Percentiles rank a stretch among this genome's conserved stretches.
These are phyloP conservation scores for Fragum fragum DNA, from an alignment of 2,888 invertebrate genomes.

Conservation along the genomic window DNA sequence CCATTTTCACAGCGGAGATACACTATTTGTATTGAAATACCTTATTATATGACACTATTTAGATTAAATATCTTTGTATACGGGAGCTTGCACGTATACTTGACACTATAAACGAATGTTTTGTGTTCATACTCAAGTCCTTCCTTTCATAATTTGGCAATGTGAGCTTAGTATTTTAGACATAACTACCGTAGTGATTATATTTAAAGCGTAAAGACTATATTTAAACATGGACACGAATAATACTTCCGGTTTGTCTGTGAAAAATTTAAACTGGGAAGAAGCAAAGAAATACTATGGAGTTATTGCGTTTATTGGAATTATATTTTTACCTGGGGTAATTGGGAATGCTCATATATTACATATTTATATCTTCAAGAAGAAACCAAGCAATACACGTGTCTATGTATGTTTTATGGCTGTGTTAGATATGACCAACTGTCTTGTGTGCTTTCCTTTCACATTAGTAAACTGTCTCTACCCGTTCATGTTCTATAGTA, in stretches of 20 bases:
- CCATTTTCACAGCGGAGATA: too few species aligned
- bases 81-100: too few species aligned
- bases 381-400: conserved; percentile 20
- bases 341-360: conserved; percentile 16
- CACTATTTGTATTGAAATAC: too few species aligned
- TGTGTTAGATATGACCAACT: background rate
- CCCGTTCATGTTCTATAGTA: conserved; percentile 21
- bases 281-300: conserved; percentile 14
- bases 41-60: too few species aligned
- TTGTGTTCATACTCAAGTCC: too few species aligned
- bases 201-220: too few species aligned
- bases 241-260: background rate
- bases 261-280: conserved; percentile 4
- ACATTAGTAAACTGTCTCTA: conserved; percentile 9
- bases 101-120: too few species aligned
- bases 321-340: conserved; percentile 9
- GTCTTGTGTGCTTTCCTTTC: background rate
- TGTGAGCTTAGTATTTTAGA: too few species aligned
- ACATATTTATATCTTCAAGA: conserved; percentile 10
- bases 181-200: too few species aligned
- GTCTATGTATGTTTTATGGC: conserved; percentile 16
- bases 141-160: too few species aligned
- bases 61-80: too few species aligned
- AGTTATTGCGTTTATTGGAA: conserved; percentile 9
- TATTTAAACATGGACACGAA: background rate